Evolutionary conservation across 2,797 vertebrate species (phyloP), one percentile per base, ranked within the genome.

Genomic region (Oceanodroma leucorhoa): DNA sequence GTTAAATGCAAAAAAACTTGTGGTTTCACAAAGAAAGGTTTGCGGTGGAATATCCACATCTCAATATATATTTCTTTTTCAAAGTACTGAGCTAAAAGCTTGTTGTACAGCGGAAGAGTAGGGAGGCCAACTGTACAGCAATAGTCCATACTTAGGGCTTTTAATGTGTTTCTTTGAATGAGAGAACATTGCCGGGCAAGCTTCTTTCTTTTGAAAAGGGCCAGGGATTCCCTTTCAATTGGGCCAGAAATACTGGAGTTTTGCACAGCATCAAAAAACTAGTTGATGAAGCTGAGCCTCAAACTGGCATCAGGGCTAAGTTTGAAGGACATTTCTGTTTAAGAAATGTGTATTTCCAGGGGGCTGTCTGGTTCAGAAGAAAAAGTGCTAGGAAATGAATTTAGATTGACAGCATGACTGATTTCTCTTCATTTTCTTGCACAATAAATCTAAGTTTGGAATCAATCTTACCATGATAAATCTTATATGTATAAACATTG

Each of bases 381-480:
- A 89, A 92, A 94, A 75, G 27, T 69, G 40, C 30, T 69, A 78
- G 72, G 69, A 92, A 83, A 94, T 81, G 1, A 86, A 88, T 58
- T 57, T 86, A 58, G 24, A 92, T 88, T 91, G 94, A 83, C 83
- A 90, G 50, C 26, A 65, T 93, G 82, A 93, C 53, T 92, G 87
- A 92, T 95, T 92, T 62, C 4, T 83, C 32, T 93, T 95, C n/a
- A 90, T 94, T 94, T 91, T 84, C 75, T 83, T 75, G 75, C 24
- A 38, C 51, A 84, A 76, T 92, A 93, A 91, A 89, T 92, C 69
- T 51, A 69, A 65, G 66, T 83, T 96, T 79, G 65, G 80, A 95
- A 93, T 76, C 87, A 88, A 55, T 57, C 72, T 90, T 61, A 43
- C 54, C 19, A 46, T 81, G 91, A 94, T 93, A 95, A 94, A 93